Base-by-base conservation (phyloP, 2,113 vertebrate genomes). In the Callocephalon fimbriatum region DNA sequence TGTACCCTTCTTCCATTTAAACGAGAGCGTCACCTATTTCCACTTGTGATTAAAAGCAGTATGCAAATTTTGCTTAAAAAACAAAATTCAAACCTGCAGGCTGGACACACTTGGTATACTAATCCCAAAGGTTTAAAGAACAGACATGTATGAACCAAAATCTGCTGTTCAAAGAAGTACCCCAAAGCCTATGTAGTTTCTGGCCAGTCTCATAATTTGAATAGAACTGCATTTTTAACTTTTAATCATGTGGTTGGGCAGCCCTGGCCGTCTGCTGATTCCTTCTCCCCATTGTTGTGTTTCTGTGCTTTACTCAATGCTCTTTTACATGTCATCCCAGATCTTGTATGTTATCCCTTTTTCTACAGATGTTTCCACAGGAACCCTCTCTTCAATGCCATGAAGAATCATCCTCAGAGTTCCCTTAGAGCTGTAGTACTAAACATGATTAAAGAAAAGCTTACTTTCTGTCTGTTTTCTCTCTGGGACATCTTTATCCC, bases 281-380 rank as follows among this genome's bases (percentile, higher is more conserved):
- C 5, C 10, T 61, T 75, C 31, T 89, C 6, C 19, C 7, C 2
- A 4, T 15, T 67, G 22, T 65, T 80, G 11, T 0, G 0, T 18
- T 86, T 89, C 42, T 88, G 44, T 72, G 56, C 17, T 48, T 61
- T 87, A 66, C 71, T 72, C 2, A 0, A 26, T 73, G 27, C 62
- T 85, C 15, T 81, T 27, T 89, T 61, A 25, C 8, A 3, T 58
- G 10, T 65, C 16, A 17, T 37, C 5, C 31, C 15, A 62, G 25
- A 48, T 63, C 13, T 83, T 42, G 7, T 44, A 31, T 54, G 20
- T 45, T 51, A 48, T 21, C 8, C 79, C 15, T 42, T 23, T 88
- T 83, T 62, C 53, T 84, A 32, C 12, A 66, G 12, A 26, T 76
- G 42, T 86, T 91, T 95, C 84, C 32, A 5, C 37, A 82, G 77